Percentiles rank a stretch among this genome's conserved stretches.
Conservation (phyloP, 2,113 vertebrate species). For the Sphaerodactylus townsendi region DNA sequence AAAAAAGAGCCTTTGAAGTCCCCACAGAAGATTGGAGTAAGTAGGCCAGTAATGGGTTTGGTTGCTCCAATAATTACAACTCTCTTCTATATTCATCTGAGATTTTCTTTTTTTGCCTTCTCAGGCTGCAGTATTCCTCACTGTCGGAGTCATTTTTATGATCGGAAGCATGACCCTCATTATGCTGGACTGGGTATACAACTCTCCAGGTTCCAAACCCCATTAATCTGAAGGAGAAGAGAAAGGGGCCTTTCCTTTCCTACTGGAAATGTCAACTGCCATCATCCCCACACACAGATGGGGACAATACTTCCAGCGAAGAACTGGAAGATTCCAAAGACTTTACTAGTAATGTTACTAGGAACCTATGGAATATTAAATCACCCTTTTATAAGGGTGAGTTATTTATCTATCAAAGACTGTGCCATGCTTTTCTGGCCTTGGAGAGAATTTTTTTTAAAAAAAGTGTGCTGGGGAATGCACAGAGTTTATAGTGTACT, state of each 20-base stretch:
- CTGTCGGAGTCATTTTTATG: constrained; percentile 92
- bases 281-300: constrained; percentile 40
- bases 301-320: constrained; percentile 61
- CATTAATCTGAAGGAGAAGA: constrained; percentile 67
- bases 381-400: constrained; percentile 44
- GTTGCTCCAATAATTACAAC: neutral
- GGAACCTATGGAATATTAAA: constrained; percentile 46
- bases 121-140: constrained; percentile 88
- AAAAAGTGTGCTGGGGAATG: constrained; percentile 40
- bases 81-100: constrained; percentile 22
- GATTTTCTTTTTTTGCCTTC: constrained; percentile 20
- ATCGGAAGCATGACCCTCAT: constrained; percentile 93
- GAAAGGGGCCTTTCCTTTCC: constrained; percentile 17
- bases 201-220: constrained; percentile 78
- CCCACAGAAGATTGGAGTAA: constrained; percentile 92
- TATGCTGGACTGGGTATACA: constrained; percentile 92
- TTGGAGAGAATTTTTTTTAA: constrained; percentile 42
- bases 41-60: constrained; percentile 40
- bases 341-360: constrained; percentile 58
- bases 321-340: constrained; percentile 69
- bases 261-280: constrained; percentile 52
- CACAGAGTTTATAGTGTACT: constrained; percentile 39
- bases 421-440: constrained; percentile 49
- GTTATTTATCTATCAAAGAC: constrained; percentile 63
- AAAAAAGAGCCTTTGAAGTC: constrained; percentile 86